Percentiles rank a stretch among this genome's conserved stretches.
Evolutionary conservation across 2,888 invertebrate species (phyloP).

Genomic region (Brenthis daphne): DNA sequence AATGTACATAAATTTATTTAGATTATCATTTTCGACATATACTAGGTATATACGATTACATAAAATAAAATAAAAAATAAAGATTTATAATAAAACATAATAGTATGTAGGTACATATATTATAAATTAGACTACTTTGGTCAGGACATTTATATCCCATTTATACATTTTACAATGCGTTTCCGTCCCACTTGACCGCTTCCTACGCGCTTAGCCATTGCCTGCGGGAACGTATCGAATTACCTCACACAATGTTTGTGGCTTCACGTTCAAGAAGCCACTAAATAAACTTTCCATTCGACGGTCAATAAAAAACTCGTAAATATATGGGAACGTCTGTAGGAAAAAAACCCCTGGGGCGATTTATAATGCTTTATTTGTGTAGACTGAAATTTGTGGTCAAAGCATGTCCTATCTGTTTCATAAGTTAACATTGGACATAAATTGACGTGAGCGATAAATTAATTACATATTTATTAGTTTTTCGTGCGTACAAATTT

Average conservation of each 20-base stretch:
- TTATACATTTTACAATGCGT: conserved; percentile 42
- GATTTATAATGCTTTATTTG: conserved; percentile 27
- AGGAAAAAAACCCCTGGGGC: conserved; percentile 26
- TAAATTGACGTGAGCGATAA: too few species aligned
- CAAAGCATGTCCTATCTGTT: too few species aligned
- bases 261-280: conserved; percentile 48
- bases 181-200: conserved; percentile 65
- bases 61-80: too few species aligned
- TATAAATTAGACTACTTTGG: not conserved
- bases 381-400: conserved; percentile 17
- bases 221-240: conserved; percentile 49
- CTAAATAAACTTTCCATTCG: conserved; percentile 48
- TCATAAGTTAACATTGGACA: too few species aligned
- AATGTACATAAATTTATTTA: conserved; percentile 5
- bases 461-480: too few species aligned
- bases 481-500: too few species aligned
- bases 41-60: too few species aligned
- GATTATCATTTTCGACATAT: not conserved
- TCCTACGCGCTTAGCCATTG: conserved; percentile 58
- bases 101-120: not conserved
- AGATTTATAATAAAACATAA: too few species aligned
- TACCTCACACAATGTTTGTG: conserved; percentile 56
- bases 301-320: conserved; percentile 32
- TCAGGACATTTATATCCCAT: conserved; percentile 37
- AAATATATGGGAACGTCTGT: conserved; percentile 29